phyloP scores from a whole-genome alignment of 2,888 invertebrate genomes.

The Ypsolopha sequella region DNA sequence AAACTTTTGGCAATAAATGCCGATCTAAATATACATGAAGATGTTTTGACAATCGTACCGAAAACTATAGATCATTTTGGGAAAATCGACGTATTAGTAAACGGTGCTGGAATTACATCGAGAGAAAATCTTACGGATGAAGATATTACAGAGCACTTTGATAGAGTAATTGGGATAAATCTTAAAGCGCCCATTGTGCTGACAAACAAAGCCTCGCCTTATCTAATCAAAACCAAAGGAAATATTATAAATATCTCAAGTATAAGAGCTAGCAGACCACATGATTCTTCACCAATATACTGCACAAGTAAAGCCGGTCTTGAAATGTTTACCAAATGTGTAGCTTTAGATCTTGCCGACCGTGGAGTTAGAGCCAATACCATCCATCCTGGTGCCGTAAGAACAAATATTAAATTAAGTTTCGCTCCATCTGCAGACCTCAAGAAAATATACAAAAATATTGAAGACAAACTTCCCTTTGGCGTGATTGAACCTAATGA shows the following conservation, averaged over 20 bases:
- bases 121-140: neutral
- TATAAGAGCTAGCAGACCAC: too few species aligned
- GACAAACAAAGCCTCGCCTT: neutral
- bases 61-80: neutral
- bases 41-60: constrained; percentile 2
- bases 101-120: neutral
- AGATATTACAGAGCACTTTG: neutral
- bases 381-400: neutral
- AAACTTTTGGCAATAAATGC: neutral
- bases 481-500: constrained; percentile 3
- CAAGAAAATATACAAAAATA: neutral
- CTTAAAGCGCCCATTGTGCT: neutral
- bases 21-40: neutral
- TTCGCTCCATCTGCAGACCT: neutral
- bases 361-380: neutral
- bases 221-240: neutral
- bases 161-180: neutral
- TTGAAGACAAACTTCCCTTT: neutral
- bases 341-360: neutral
- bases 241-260: neutral
- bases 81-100: neutral
- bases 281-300: neutral
- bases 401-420: neutral
- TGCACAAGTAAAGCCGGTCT: neutral
- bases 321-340: neutral